A percentile compares a stretch with the other conserved stretches of the same genome.
These are phyloP conservation scores for Microcebus ravelobensis DNA, from an alignment of 2,113 vertebrate species.

Conservation along the genomic window DNA sequence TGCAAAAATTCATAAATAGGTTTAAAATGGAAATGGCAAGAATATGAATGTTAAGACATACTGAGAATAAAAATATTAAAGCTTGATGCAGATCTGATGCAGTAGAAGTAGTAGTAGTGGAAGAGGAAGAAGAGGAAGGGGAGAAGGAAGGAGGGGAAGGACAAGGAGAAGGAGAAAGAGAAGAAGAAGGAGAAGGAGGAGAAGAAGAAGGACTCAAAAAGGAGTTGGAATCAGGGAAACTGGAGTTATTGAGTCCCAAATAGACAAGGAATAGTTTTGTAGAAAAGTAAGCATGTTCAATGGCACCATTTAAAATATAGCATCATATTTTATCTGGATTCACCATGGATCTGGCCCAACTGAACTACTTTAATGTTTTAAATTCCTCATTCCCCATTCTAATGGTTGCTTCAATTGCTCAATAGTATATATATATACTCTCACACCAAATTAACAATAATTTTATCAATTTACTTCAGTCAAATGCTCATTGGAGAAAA, in stretches of 20 bases:
- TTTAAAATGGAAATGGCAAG: not conserved
- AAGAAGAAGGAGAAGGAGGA: too few relatives aligned
- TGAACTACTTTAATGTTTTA: slow-evolving; percentile 39
- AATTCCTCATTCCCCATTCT: not conserved
- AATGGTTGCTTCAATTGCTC: not conserved
- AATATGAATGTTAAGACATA: not conserved
- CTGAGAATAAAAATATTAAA: not conserved
- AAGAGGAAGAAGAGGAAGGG: not conserved
- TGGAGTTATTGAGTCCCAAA: not conserved
- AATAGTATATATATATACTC: not conserved
- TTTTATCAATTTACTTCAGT: slow-evolving; percentile 56
- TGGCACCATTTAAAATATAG: not conserved
- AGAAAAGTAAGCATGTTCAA: not conserved
- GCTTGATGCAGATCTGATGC: slow-evolving; percentile 34
- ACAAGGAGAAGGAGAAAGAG: not conserved
- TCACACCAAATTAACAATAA: slow-evolving; percentile 28
- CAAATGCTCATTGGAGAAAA: slow-evolving; percentile 20
- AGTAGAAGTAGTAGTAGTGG: not conserved
- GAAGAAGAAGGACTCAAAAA: not conserved
- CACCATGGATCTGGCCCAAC: not conserved
- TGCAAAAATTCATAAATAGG: not conserved
- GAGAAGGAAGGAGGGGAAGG: not conserved
- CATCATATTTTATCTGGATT: not conserved
- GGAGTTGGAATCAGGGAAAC: not conserved
- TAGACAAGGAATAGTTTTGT: not conserved